Base-by-base conservation (phyloP, 1,140 invertebrate species). In the Ooceraea biroi region DNA sequence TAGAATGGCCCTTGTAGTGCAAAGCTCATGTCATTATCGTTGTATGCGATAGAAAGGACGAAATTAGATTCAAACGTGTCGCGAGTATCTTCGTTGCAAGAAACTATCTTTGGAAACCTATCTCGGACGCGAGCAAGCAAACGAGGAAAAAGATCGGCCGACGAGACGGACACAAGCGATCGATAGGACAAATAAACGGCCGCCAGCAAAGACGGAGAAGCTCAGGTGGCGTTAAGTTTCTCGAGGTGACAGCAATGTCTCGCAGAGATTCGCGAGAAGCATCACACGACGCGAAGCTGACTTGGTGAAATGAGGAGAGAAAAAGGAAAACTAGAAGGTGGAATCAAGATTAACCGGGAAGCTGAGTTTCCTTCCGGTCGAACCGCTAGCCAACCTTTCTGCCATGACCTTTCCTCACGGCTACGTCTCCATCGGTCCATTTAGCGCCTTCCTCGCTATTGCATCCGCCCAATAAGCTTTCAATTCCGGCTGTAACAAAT, bases 281-380 rank as follows among this genome's bases (percentile, higher is more conserved):
- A 17, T 14, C 25, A 17, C 71, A 60, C 41, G 66, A 25, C 11
- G 58, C 73, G 48, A 52, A 61, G 36, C 41, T 61, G 17, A 41
- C 25, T 68, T 69, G 82, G 46, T 66, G 57, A 65, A 57, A 72
- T 72, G 72, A 72, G 55, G 58, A 71, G 74, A 44, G 2, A 36
- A 36, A 36, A 36, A n/a, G 36, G 36, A 7, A 41, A 73, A 80
- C 25, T 69, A 30, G 61, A 68, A 80, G 44, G 72, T 57, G 30
- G 60, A 88, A 82, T 87, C 82, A 87, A 76, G 85, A 77, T 87
- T 88, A 87, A 87, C 85, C 69, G 52, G 50, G 52, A 57, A 88
- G 82, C 68, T 74, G 82, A 84, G 85, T 87, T 69, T 71, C 61
- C 57, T 87, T 84, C 83, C 73, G 36, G 8, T 46, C 50, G 57